phyloP scores from a whole-genome alignment of 1,140 invertebrate genomes.

The Drosophila carrolli region DNA sequence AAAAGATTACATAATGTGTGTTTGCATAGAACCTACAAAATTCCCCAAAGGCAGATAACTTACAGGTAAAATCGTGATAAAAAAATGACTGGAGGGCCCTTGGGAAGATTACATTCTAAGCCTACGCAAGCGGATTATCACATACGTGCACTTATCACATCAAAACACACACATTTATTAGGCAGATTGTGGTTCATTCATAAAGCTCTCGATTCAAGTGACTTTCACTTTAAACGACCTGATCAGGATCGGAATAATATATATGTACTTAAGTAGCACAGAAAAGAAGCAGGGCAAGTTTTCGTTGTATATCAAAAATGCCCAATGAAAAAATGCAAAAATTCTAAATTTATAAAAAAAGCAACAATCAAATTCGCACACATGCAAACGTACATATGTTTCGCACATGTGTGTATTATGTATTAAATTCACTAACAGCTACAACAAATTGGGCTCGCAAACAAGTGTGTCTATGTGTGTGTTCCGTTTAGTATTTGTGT shows the following conservation, averaged over 20 bases:
- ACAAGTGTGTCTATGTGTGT: slow-evolving; percentile 29
- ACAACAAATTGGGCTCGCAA: slow-evolving; percentile 77
- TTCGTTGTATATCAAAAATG: slow-evolving; percentile 52
- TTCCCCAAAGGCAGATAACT: slow-evolving; percentile 14
- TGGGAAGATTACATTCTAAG: slow-evolving; percentile 29
- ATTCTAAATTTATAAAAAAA: slow-evolving; percentile 58
- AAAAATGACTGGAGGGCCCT: slow-evolving; percentile 22
- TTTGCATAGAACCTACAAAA: slow-evolving; percentile 10
- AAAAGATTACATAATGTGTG: slow-evolving; percentile 28
- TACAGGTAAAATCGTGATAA: slow-evolving; percentile 17
- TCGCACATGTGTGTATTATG: slow-evolving; percentile 50
- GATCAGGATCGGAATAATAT: slow-evolving; percentile 1
- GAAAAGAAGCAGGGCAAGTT: slow-evolving; percentile 30
- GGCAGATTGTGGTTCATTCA: slow-evolving; percentile 37
- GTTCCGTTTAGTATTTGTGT: slow-evolving; percentile 36
- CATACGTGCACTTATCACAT: slow-evolving; percentile 18
- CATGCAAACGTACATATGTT: slow-evolving; percentile 27
- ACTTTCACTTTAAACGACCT: slow-evolving; percentile 7
- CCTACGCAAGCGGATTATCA: slow-evolving; percentile 30
- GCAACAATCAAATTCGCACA: slow-evolving; percentile 53
- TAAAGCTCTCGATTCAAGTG: slow-evolving; percentile 17
- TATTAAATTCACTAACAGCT: slow-evolving; percentile 74
- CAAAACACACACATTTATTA: slow-evolving; percentile 19
- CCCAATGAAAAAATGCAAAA: slow-evolving; percentile 49
- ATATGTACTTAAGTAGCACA: slow-evolving; percentile 1